Evolutionary conservation across 2,113 vertebrate species (phyloP).

Genomic region (Zosterops lateralis): DNA sequence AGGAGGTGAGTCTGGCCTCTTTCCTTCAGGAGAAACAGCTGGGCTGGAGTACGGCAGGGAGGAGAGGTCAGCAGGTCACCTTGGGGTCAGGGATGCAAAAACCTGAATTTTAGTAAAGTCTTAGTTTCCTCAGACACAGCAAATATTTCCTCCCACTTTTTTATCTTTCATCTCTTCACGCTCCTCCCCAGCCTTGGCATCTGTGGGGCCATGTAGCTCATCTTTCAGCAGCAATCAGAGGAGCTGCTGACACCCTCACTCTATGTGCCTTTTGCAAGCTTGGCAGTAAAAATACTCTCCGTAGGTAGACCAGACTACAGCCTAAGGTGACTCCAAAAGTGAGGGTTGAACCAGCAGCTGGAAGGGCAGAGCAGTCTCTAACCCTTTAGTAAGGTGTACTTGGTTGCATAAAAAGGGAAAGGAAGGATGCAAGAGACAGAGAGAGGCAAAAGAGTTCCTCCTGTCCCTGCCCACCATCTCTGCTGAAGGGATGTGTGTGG

Average conservation of each 20-base stretch:
- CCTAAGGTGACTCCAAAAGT: background rate
- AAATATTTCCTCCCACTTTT: background rate
- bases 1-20: constrained; percentile 13
- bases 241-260: background rate
- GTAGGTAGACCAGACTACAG: background rate
- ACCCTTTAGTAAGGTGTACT: background rate
- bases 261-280: background rate
- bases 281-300: background rate
- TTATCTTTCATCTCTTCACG: constrained; percentile 1
- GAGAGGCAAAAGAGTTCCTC: background rate
- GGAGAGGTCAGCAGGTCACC: constrained; percentile 38
- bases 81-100: constrained; percentile 31
- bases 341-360: background rate
- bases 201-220: background rate
- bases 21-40: constrained; percentile 40
- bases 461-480: background rate
- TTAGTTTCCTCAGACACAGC: constrained; percentile 3
- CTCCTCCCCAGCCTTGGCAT: background rate
- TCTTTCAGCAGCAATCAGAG: background rate
- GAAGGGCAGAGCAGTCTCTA: background rate
- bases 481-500: background rate
- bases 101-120: background rate
- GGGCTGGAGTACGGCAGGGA: constrained; percentile 9
- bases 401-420: background rate
- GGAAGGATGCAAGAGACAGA: background rate